Percentiles rank a stretch among this genome's conserved stretches.
Evolutionary conservation across 1,140 invertebrate genomes (phyloP).

Genomic region (Varroa destructor): DNA sequence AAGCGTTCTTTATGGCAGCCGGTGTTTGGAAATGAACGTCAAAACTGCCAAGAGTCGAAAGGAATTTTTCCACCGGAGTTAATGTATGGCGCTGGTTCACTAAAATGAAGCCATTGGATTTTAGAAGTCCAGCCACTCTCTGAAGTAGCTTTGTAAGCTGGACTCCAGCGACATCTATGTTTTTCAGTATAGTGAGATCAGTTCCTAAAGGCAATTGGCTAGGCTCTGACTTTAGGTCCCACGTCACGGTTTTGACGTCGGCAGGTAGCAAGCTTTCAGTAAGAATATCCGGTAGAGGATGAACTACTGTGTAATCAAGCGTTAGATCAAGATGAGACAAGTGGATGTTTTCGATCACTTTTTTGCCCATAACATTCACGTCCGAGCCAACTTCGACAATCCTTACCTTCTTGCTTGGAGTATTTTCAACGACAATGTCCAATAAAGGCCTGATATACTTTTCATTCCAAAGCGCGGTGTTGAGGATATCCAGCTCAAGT

Average conservation of each 20-base stretch:
- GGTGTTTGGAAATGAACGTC: constrained; percentile 15
- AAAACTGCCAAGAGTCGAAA: constrained; percentile 34
- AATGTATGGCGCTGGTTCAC: constrained; percentile 54
- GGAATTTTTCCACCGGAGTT: constrained; percentile 38
- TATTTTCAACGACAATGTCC: constrained; percentile 66
- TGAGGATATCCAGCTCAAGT: constrained; percentile 30
- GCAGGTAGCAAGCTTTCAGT: constrained; percentile 37
- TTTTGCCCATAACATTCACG: constrained; percentile 35
- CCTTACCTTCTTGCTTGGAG: constrained; percentile 54
- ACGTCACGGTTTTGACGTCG: constrained; percentile 37
- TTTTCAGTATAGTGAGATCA: constrained; percentile 40
- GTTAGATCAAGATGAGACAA: constrained; percentile 40
- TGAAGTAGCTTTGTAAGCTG: constrained; percentile 39
- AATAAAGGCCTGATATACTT: constrained; percentile 45
- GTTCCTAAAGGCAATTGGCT: constrained; percentile 34
- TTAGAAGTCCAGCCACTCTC: constrained; percentile 45
- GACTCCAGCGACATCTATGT: constrained; percentile 38
- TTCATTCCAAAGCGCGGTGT: constrained; percentile 31
- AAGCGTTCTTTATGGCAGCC: constrained; percentile 31
- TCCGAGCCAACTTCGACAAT: constrained; percentile 52
- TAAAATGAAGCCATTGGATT: constrained; percentile 58
- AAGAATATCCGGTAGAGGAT: constrained; percentile 37
- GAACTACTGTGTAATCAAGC: constrained; percentile 40
- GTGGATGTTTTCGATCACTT: constrained; percentile 36
- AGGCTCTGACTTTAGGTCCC: constrained; percentile 37